Evolutionary conservation across 2,888 invertebrate species (phyloP).

Genomic region (Ellobium chinense): DNA sequence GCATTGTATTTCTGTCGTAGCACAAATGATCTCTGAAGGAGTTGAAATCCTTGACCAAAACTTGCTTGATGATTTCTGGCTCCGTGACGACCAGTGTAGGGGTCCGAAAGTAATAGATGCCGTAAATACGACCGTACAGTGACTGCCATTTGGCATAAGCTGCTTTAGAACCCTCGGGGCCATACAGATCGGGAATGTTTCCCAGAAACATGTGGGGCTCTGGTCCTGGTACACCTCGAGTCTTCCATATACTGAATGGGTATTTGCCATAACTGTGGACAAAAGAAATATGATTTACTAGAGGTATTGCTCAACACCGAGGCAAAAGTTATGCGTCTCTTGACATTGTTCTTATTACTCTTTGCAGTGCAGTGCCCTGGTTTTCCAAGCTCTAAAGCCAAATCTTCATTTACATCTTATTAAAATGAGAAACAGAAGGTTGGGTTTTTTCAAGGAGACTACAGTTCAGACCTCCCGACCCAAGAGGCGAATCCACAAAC

Average conservation of each 20-base stretch:
- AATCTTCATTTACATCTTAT: no score
- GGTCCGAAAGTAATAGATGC: conserved; percentile 31
- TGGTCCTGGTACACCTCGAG: conserved; percentile 41
- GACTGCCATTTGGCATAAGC: conserved; percentile 35
- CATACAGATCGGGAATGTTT: conserved; percentile 34
- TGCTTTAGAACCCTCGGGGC: conserved; percentile 8
- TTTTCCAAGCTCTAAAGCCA: no score
- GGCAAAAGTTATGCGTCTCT: no score
- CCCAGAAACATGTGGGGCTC: conserved; percentile 34
- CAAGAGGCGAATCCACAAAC: no score
- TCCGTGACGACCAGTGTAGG: conserved; percentile 51
- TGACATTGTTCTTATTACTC: no score
- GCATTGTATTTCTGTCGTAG: background rate
- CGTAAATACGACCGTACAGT: conserved; percentile 41
- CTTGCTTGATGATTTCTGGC: conserved; percentile 55
- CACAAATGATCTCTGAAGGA: conserved; percentile 54
- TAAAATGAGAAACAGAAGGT: no score
- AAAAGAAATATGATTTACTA: no score
- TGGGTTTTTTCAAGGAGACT: no score
- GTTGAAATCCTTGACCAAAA: conserved; percentile 58
- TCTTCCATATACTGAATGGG: conserved; percentile 21
- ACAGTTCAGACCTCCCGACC: no score
- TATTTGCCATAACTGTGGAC: conserved; percentile 6
- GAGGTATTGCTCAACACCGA: no score
- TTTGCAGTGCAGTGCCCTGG: no score